Percentiles rank a stretch among this genome's conserved stretches.
Evolutionary conservation across 2,113 vertebrate genomes (phyloP).

Genomic region (Arizona elegans): DNA sequence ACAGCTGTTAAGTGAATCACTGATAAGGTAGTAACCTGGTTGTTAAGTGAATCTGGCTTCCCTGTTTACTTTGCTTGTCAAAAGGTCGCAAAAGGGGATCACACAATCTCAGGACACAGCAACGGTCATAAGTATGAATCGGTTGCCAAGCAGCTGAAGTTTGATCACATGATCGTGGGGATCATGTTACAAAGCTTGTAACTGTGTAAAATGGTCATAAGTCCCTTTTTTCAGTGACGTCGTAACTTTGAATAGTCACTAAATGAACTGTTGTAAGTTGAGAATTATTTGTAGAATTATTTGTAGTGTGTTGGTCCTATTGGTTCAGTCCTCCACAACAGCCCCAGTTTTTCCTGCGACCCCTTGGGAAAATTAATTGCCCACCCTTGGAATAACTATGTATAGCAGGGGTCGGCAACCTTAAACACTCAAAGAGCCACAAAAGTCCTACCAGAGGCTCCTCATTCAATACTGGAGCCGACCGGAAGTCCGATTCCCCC

Average conservation of each 20-base stretch:
- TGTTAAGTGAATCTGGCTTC: no score
- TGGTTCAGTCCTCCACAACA: neutral
- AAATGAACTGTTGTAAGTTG: neutral
- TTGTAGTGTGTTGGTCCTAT: neutral
- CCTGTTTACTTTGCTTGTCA: neutral
- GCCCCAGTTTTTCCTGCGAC: neutral
- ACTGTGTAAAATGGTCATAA: neutral
- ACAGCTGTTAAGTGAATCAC: no score
- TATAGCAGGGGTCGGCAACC: no score
- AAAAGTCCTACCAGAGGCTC: no score
- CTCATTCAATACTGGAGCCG: no score
- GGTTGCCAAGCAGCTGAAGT: neutral
- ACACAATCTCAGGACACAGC: neutral
- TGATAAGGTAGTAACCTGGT: no score
- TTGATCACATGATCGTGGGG: neutral
- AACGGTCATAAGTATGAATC: neutral
- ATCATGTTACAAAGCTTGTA: neutral
- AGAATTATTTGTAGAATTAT: neutral
- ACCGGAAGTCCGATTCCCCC: no score
- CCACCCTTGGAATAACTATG: neutral
- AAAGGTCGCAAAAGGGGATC: neutral
- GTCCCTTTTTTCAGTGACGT: neutral
- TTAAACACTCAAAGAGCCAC: no score
- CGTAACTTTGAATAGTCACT: neutral
- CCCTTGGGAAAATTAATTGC: neutral